phyloP scores from a whole-genome alignment of 2,113 vertebrate species.

The Conger conger region DNA sequence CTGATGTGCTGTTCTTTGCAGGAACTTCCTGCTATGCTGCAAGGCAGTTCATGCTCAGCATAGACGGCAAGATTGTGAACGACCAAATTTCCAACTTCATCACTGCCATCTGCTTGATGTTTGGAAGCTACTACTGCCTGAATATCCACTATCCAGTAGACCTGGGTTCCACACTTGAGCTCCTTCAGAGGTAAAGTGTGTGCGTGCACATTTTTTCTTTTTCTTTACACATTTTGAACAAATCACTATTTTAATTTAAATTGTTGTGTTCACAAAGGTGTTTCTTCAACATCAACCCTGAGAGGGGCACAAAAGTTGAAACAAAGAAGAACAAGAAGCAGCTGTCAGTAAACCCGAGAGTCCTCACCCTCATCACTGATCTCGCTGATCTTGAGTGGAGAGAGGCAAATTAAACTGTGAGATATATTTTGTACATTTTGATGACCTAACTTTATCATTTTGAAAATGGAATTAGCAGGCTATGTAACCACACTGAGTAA shows the following conservation, averaged over 20 bases:
- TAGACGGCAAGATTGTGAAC: conserved; percentile 27
- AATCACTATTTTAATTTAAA: conserved; percentile 8
- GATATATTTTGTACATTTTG: too few relatives aligned
- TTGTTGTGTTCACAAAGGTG: conserved; percentile 35
- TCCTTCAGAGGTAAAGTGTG: conserved; percentile 30
- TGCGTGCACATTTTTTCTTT: neutral
- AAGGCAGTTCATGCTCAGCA: conserved; percentile 31
- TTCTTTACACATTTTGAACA: neutral
- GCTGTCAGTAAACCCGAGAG: conserved; percentile 34
- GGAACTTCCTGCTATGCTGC: conserved; percentile 31
- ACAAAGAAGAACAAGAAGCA: conserved; percentile 37
- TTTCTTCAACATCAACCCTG: conserved; percentile 47
- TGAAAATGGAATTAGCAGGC: too few relatives aligned
- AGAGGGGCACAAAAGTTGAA: conserved; percentile 44
- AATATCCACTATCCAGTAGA: conserved; percentile 44
- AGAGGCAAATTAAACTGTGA: conserved; percentile 20
- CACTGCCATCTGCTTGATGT: too few relatives aligned
- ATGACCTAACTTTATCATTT: too few relatives aligned
- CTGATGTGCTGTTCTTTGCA: conserved; percentile 20
- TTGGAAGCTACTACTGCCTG: conserved; percentile 40
- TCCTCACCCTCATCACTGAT: conserved; percentile 39
- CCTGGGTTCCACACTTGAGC: conserved; percentile 36
- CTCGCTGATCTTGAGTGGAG: conserved; percentile 41
- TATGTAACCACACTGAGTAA: too few relatives aligned
- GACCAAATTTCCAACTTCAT: too few relatives aligned